Base-by-base conservation (phyloP, 2,888 invertebrate species). In the Agonopterix heracliana region DNA sequence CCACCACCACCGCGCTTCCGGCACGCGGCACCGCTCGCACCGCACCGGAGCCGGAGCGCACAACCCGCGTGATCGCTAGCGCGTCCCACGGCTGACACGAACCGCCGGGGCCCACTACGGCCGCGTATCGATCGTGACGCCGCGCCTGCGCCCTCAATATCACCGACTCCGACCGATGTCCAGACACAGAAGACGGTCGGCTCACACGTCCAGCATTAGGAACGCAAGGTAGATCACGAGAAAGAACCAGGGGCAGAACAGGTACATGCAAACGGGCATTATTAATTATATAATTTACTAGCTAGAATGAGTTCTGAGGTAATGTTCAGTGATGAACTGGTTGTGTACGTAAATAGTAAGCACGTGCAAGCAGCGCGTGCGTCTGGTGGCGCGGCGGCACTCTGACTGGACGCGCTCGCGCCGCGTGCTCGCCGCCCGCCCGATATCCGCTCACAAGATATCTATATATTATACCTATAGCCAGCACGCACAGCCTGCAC, bases 161-260 rank as follows among this genome's bases (percentile, higher is more conserved):
- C 53, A 59, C 59, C 66, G 41, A 13, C 2, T n/a, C 9, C 12
- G 26, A 38, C 11, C 38, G 60, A 61, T 57, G 68, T 68, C 66
- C 64, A 61, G 59, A 59, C 58, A 62, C 56, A 59, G 66, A 63
- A 53, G 53, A 49, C 40, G 12, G 60, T 60, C 61, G 62, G 64
- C 68, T 89, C 74, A 92, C 74, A 92, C 90, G 80, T 91, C 90
- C 73, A 91, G 85, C 89, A 92, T 90, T 63, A 92, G 90, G 75
- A 92, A 91, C 71, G 91, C 88, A 72, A 93, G 89, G 73, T 92
- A 91, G 68, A 92, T 83, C 68, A 92, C 90, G 73, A 92, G 89
- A 73, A 91, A 85, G 72, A 92, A 86, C 92, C 92, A 92, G 70
- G 92, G 92, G 67, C 91, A 91, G 67, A 92, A 88, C 70, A 92